These are phyloP conservation scores for Scomber colias DNA, from an alignment of 2,113 vertebrate genomes.

Conservation along the genomic window DNA sequence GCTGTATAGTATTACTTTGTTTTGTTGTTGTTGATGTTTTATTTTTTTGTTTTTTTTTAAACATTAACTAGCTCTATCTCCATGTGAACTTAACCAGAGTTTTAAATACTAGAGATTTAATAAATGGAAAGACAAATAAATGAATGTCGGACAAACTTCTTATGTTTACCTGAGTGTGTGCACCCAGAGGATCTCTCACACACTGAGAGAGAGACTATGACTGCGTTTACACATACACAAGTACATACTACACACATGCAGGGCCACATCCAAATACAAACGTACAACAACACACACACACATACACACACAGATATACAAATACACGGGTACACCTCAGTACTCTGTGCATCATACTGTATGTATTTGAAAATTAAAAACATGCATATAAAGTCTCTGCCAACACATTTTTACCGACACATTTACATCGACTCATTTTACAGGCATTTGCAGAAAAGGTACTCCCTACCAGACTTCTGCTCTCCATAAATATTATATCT, in stretches of 20 bases:
- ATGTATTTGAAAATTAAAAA: slow-evolving; percentile 43
- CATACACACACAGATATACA: slow-evolving; percentile 23
- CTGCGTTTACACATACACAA: slow-evolving; percentile 6
- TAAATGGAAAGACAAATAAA: slow-evolving; percentile 63
- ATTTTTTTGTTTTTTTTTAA: slow-evolving; percentile 68
- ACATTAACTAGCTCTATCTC: slow-evolving; percentile 78
- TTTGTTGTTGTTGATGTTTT: slow-evolving; percentile 32
- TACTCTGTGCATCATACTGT: slow-evolving; percentile 64
- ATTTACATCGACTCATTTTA: slow-evolving; percentile 49
- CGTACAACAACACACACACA: background rate
- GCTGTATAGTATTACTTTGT: slow-evolving; percentile 81
- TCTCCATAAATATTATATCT: slow-evolving; percentile 64
- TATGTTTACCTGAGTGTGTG: slow-evolving; percentile 62
- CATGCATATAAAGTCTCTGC: slow-evolving; percentile 24
- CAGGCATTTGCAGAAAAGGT: slow-evolving; percentile 62
- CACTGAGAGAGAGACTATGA: background rate
- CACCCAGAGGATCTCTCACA: slow-evolving; percentile 32
- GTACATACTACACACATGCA: slow-evolving; percentile 13
- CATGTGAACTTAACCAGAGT: slow-evolving; percentile 77
- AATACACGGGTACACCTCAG: slow-evolving; percentile 34
- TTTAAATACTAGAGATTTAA: slow-evolving; percentile 76
- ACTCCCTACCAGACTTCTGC: slow-evolving; percentile 53
- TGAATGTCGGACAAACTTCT: slow-evolving; percentile 58
- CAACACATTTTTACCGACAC: slow-evolving; percentile 48
- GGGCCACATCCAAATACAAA: background rate